A percentile compares a stretch with the other conserved stretches of the same genome.
Evolutionary conservation across 1,140 invertebrate genomes (phyloP).

Genomic region (Brachystomella parvula): DNA sequence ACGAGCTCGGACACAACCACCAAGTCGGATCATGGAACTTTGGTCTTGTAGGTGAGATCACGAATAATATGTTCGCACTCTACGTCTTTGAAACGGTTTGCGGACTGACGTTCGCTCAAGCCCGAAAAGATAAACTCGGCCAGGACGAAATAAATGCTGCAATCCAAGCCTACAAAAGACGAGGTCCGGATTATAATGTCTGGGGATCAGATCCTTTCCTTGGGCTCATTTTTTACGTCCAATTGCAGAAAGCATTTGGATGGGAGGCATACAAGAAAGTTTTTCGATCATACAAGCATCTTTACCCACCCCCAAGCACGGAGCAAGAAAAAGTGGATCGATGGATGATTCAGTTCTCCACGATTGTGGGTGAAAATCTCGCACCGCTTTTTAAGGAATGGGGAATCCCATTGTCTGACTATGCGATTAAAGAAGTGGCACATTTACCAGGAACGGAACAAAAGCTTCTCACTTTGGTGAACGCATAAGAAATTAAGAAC

Average conservation of each 20-base stretch:
- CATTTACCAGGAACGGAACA: not conserved
- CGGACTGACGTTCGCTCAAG: not conserved
- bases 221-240: conserved; percentile 17
- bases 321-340: conserved; percentile 23
- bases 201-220: conserved; percentile 16
- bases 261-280: conserved; percentile 25
- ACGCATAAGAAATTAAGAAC: too few relatives aligned
- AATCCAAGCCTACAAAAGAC: conserved; percentile 2
- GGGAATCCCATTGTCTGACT: conserved; percentile 13
- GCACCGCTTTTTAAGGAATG: conserved; percentile 19
- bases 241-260: conserved; percentile 20
- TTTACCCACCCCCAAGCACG: not conserved
- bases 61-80: conserved; percentile 20
- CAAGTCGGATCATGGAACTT: conserved; percentile 23
- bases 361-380: conserved; percentile 21
- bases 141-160: not conserved
- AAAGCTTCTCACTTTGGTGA: not conserved
- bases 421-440: not conserved
- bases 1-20: conserved; percentile 29
- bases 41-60: conserved; percentile 13
- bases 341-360: conserved; percentile 25
- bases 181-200: not conserved
- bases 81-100: conserved; percentile 18
- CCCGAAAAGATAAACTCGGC: not conserved
- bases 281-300: conserved; percentile 10